phyloP scores from a whole-genome alignment of 2,797 vertebrate species.

The Fistularia tabacaria region DNA sequence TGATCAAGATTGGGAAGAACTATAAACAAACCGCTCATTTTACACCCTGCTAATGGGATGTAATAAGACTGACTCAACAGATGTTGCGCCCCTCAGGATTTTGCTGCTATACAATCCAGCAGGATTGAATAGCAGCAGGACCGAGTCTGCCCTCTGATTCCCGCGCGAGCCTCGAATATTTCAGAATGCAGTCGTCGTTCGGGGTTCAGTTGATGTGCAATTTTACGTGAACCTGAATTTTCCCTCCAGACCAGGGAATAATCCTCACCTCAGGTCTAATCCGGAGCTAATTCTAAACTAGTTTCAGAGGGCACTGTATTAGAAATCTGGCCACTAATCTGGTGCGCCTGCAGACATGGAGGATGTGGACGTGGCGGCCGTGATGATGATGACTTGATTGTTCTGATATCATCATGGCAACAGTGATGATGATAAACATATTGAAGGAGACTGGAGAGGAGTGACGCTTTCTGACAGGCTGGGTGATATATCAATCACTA shows the following conservation, averaged over 20 bases:
- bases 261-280: constrained; percentile 55
- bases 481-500: too few species aligned
- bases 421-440: constrained; percentile 25
- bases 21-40: constrained; percentile 43
- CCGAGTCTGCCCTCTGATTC: constrained; percentile 21
- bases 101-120: constrained; percentile 30
- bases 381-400: constrained; percentile 15
- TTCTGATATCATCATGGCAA: constrained; percentile 28
- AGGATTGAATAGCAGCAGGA: constrained; percentile 25
- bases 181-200: background rate
- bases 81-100: constrained; percentile 48
- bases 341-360: constrained; percentile 33
- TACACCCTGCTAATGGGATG: constrained; percentile 53
- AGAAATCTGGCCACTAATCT: constrained; percentile 37
- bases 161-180: too few species aligned
- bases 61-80: constrained; percentile 63
- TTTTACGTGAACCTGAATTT: constrained; percentile 21
- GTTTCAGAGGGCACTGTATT: constrained; percentile 27
- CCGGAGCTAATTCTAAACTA: constrained; percentile 41
- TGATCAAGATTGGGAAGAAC: constrained; percentile 32
- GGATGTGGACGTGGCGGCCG: constrained; percentile 3
- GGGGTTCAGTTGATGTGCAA: constrained; percentile 6
- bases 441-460: constrained; percentile 9
- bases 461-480: too few species aligned
- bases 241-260: constrained; percentile 40